These are phyloP conservation scores for Apodemus sylvaticus DNA, from an alignment of 2,113 vertebrate genomes.

Conservation along the genomic window DNA sequence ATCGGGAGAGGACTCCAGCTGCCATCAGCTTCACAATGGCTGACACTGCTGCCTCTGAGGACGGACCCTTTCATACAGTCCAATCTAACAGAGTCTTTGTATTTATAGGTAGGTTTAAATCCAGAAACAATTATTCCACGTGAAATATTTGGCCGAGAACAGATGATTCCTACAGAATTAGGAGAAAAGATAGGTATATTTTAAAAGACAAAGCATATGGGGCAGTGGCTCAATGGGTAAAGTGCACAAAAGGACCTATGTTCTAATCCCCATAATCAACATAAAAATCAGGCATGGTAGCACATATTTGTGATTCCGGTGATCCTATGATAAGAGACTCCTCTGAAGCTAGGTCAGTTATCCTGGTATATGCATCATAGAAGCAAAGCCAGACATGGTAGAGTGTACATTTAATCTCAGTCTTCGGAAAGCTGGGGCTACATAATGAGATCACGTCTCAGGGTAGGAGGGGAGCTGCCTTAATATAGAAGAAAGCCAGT, in stretches of 20 bases:
- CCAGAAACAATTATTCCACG: slow-evolving; percentile 44
- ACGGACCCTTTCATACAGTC: slow-evolving; percentile 50
- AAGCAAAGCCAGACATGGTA: neutral
- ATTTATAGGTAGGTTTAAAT: neutral
- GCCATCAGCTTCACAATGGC: slow-evolving; percentile 68
- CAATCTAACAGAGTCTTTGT: slow-evolving; percentile 52
- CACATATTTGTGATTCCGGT: neutral
- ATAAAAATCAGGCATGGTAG: neutral
- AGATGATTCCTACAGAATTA: slow-evolving; percentile 71
- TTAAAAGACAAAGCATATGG: neutral
- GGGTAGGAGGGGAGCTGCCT: neutral
- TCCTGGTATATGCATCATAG: no score
- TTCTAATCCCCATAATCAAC: neutral
- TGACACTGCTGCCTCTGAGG: neutral
- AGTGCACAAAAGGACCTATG: neutral
- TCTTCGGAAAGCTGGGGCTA: no score
- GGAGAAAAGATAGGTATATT: neutral
- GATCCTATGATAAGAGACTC: neutral
- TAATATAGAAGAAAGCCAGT: neutral
- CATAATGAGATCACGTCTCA: neutral
- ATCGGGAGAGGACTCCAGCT: slow-evolving; percentile 75
- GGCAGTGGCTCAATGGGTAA: neutral
- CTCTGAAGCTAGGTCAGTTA: neutral
- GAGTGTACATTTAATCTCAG: neutral
- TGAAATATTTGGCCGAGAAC: slow-evolving; percentile 61